These are phyloP conservation scores for Drosophila triauraria DNA, from an alignment of 1,140 invertebrate genomes.

Conservation along the genomic window DNA sequence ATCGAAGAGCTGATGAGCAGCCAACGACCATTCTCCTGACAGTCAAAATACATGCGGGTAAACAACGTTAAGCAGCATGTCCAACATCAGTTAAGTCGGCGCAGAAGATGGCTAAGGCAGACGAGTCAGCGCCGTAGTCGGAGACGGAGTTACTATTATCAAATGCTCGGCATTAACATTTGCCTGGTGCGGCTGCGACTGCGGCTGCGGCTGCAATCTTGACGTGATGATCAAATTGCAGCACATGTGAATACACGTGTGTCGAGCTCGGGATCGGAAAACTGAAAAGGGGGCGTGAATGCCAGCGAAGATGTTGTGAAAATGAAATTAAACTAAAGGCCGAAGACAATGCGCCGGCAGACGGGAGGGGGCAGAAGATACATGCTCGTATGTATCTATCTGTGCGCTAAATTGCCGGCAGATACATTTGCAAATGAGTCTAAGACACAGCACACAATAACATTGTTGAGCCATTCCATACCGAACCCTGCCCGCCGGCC, in stretches of 20 bases:
- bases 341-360: constrained; percentile 56
- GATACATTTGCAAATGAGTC: constrained; percentile 77
- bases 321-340: constrained; percentile 77
- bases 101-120: constrained; percentile 12
- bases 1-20: constrained; percentile 46
- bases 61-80: constrained; percentile 60
- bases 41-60: constrained; percentile 56
- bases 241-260: constrained; percentile 73
- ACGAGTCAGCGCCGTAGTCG: not conserved
- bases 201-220: constrained; percentile 58
- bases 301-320: constrained; percentile 61
- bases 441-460: constrained; percentile 62
- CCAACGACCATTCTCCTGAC: constrained; percentile 49
- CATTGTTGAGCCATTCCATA: constrained; percentile 47
- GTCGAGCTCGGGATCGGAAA: constrained; percentile 8
- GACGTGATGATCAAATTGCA: constrained; percentile 77
- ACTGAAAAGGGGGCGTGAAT: constrained; percentile 19
- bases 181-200: constrained; percentile 42
- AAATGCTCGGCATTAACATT: constrained; percentile 81
- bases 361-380: constrained; percentile 1
- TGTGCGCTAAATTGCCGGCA: constrained; percentile 72
- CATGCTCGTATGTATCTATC: constrained; percentile 29
- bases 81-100: constrained; percentile 39
- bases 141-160: constrained; percentile 59
- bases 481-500: not conserved